A percentile compares a stretch with the other conserved stretches of the same genome.
phyloP scores from a whole-genome alignment of 1,140 invertebrate genomes.

The Ceratoteleas bidentatus region DNA sequence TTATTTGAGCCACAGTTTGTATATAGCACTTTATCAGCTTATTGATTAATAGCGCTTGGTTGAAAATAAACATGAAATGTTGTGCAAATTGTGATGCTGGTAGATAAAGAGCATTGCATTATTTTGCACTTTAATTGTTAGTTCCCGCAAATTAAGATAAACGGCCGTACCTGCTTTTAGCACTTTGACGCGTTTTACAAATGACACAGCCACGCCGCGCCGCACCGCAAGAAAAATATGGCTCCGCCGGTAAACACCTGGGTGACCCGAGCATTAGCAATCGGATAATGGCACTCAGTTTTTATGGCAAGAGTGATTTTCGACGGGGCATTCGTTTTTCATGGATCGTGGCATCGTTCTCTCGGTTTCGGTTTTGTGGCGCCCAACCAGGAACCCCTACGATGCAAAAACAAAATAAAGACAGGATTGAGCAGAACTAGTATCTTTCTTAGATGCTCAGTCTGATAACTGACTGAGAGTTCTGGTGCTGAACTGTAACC shows the following conservation, averaged over 20 bases:
- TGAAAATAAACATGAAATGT: conserved; percentile 61
- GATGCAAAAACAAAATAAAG: too few species aligned
- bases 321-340: too few species aligned
- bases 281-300: background rate
- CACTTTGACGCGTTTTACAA: conserved; percentile 7
- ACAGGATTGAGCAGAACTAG: too few species aligned
- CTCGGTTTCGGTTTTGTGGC: too few species aligned
- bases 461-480: too few species aligned
- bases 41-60: conserved; percentile 57
- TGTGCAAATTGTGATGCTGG: conserved; percentile 46
- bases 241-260: background rate
- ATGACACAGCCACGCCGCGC: conserved; percentile 14
- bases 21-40: conserved; percentile 52
- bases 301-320: too few species aligned
- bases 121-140: conserved; percentile 52
- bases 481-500: too few species aligned
- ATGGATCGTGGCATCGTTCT: too few species aligned
- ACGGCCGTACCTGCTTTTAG: conserved; percentile 20
- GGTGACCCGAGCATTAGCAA: background rate
- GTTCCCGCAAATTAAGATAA: conserved; percentile 44
- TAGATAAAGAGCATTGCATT: conserved; percentile 57
- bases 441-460: too few species aligned
- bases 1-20: conserved; percentile 43
- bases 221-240: conserved; percentile 21
- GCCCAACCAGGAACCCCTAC: too few species aligned